Evolutionary conservation across 1,140 invertebrate genomes (phyloP).

Genomic region (Venustaconcha ellipsiformis): DNA sequence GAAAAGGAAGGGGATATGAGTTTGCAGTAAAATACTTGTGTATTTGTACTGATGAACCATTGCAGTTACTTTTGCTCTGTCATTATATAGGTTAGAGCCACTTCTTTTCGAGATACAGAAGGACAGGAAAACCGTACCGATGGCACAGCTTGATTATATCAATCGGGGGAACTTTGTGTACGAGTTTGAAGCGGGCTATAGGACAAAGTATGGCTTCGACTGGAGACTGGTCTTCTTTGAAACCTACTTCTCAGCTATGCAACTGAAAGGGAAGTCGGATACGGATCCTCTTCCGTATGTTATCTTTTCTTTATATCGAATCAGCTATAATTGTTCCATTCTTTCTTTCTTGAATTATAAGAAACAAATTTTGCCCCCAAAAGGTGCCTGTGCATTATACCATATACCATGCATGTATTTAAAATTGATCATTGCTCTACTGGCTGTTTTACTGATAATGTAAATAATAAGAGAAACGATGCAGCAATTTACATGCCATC

Average conservation of each 20-base stretch:
- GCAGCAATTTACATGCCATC: no score
- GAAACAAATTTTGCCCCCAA: neutral
- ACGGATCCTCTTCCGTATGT: constrained; percentile 38
- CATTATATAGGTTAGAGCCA: constrained; percentile 82
- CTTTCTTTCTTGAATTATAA: neutral
- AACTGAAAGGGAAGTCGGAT: constrained; percentile 28
- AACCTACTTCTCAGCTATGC: constrained; percentile 48
- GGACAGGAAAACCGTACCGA: constrained; percentile 79
- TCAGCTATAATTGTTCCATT: no score
- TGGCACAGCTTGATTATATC: constrained; percentile 57
- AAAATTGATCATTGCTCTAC: no score
- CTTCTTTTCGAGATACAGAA: constrained; percentile 87
- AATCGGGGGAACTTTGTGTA: constrained; percentile 46
- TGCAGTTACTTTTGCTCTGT: neutral
- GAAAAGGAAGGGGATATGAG: no score
- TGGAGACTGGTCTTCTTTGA: constrained; percentile 59
- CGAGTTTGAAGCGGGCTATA: constrained; percentile 41
- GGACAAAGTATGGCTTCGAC: constrained; percentile 57
- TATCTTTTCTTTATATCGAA: neutral
- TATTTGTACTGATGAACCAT: no score
- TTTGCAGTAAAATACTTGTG: no score
- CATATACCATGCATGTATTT: no score
- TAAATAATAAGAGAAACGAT: no score
- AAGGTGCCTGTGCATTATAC: no score
- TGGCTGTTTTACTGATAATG: no score